A percentile compares a stretch with the other conserved stretches of the same genome.
These are phyloP conservation scores for Molossus alvarezi DNA, from an alignment of 2,797 vertebrate genomes.

Conservation along the genomic window DNA sequence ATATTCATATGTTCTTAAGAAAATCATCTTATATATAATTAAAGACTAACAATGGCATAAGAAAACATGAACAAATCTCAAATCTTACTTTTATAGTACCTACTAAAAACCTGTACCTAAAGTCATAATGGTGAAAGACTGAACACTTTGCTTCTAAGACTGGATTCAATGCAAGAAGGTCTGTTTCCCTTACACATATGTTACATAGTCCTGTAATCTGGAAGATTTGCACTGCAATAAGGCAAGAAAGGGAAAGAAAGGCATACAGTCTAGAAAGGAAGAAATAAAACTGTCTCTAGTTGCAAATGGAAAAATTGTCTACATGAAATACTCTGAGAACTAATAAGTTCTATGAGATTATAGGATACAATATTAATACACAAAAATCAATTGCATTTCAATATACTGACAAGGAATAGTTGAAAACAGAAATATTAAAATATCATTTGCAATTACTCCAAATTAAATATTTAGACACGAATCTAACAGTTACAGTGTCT, in stretches of 20 bases:
- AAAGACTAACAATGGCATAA: neutral
- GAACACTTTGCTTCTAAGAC: neutral
- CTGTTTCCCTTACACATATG: neutral
- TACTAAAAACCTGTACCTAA: neutral
- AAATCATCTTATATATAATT: neutral
- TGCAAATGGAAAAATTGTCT: neutral
- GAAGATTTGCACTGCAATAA: neutral
- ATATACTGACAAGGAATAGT: neutral
- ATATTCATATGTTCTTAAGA: neutral
- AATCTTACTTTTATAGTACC: neutral
- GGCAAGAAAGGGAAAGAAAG: neutral
- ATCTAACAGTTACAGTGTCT: neutral
- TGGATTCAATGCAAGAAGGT: neutral
- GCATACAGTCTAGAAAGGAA: neutral
- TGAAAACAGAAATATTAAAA: neutral
- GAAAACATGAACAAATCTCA: neutral
- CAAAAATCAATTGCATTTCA: neutral
- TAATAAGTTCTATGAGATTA: neutral
- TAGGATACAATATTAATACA: neutral
- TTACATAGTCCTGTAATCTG: neutral
- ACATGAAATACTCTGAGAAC: neutral
- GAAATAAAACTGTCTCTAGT: neutral
- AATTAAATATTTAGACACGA: neutral
- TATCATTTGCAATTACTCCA: neutral
- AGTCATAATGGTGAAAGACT: neutral